phyloP scores from a whole-genome alignment of 1,140 invertebrate genomes.

The Alviniconcha marisindica region DNA sequence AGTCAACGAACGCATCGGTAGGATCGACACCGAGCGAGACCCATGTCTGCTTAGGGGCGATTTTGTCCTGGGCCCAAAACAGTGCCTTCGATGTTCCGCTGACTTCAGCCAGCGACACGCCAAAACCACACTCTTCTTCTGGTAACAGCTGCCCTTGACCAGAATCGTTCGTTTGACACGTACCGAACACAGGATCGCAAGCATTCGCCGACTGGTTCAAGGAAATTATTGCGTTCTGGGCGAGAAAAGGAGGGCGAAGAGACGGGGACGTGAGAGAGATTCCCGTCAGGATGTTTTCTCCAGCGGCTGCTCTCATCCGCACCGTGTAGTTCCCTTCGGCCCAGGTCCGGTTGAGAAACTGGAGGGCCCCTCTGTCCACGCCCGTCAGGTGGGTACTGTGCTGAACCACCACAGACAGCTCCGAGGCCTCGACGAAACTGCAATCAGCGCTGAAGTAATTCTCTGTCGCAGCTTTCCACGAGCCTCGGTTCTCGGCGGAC shows the following conservation, averaged over 20 bases:
- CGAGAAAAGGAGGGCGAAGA: neutral
- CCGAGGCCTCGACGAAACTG: neutral
- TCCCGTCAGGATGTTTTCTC: neutral
- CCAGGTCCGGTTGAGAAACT: neutral
- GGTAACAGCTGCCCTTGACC: neutral
- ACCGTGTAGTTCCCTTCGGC: conserved; percentile 4
- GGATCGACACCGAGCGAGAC: neutral
- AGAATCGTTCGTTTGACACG: neutral
- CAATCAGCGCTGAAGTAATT: neutral
- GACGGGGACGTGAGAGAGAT: conserved; percentile 9
- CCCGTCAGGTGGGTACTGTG: neutral
- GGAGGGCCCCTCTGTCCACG: conserved; percentile 2
- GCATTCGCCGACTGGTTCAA: neutral
- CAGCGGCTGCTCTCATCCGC: neutral
- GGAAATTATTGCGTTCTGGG: neutral
- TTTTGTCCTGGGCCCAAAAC: conserved; percentile 14
- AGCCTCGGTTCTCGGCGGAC: neutral
- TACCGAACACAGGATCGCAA: neutral
- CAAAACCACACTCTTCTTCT: neutral
- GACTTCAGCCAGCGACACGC: neutral
- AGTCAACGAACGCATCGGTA: neutral
- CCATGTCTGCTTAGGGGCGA: neutral
- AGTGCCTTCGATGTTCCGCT: neutral
- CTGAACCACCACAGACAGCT: neutral
- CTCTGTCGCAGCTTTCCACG: neutral